phyloP scores from a whole-genome alignment of 2,888 invertebrate species.

The Marasmarcha lunaedactyla region DNA sequence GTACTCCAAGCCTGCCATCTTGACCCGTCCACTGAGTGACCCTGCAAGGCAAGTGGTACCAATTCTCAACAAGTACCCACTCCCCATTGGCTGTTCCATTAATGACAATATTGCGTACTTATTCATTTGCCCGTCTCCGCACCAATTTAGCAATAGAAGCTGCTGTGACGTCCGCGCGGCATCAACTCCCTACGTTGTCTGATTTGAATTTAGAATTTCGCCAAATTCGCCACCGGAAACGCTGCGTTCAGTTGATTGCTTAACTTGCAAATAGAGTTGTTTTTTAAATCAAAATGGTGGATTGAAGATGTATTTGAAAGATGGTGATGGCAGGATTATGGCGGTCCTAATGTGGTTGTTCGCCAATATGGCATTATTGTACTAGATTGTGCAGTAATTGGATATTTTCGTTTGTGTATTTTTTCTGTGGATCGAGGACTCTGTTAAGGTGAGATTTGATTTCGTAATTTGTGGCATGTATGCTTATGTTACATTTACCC shows the following conservation, averaged over 20 bases:
- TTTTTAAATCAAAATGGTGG: constrained; percentile 32
- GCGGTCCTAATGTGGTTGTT: constrained; percentile 32
- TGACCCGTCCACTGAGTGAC: constrained; percentile 45
- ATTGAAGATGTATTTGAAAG: constrained; percentile 35
- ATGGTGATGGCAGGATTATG: constrained; percentile 32
- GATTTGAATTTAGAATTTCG: constrained; percentile 11
- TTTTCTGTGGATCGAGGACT: constrained; percentile 12
- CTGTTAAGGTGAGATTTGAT: constrained; percentile 13
- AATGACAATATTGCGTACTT: constrained; percentile 52
- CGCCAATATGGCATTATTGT: constrained; percentile 56
- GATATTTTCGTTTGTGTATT: constrained; percentile 22
- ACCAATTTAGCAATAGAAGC: constrained; percentile 51
- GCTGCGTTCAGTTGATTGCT: constrained; percentile 10
- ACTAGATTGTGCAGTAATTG: constrained; percentile 22
- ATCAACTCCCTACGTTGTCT: constrained; percentile 15
- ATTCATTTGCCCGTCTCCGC: constrained; percentile 49
- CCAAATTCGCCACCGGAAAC: constrained; percentile 13
- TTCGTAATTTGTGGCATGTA: constrained; percentile 8
- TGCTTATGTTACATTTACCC: too few species aligned
- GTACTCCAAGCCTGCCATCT: constrained; percentile 19
- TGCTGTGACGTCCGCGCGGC: constrained; percentile 19
- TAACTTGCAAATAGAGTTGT: neutral
- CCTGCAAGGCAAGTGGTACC: constrained; percentile 56
- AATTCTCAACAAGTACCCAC: constrained; percentile 41
- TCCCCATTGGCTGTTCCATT: constrained; percentile 55